Evolutionary conservation across 30 jellyfish, hydroid and myxozoan species (phyloP).

Genomic region (Aurelia aurita complex sp. Pacific): DNA sequence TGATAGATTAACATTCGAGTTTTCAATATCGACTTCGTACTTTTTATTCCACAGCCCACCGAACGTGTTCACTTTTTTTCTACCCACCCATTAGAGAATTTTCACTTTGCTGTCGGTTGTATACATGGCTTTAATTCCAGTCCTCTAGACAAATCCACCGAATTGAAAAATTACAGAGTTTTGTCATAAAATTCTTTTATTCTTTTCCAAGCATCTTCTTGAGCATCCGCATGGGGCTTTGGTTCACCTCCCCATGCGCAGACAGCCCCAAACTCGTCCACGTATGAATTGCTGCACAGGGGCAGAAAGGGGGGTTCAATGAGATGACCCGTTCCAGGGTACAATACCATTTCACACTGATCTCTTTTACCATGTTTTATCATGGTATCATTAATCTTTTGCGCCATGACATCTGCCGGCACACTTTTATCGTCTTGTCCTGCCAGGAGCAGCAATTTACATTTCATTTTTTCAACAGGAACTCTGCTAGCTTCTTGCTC

Average conservation of each 20-base stretch:
- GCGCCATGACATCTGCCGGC: constrained; percentile 6
- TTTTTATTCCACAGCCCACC: too few species aligned
- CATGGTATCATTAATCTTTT: not conserved
- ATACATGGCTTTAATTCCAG: too few species aligned
- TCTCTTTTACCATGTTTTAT: constrained; percentile 2
- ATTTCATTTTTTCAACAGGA: constrained; percentile 8
- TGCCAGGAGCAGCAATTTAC: constrained; percentile 22
- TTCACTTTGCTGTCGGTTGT: too few species aligned
- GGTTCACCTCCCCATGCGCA: constrained; percentile 53
- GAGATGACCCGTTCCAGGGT: constrained; percentile 76
- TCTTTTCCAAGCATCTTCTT: constrained; percentile 54
- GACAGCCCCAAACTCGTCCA: not conserved
- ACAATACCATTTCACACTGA: not conserved
- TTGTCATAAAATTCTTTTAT: constrained; percentile 1
- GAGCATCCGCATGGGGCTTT: constrained; percentile 47
- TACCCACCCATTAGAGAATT: too few species aligned
- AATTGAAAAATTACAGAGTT: not conserved
- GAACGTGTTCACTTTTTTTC: too few species aligned
- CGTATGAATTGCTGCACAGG: constrained; percentile 12
- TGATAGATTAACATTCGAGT: too few species aligned
- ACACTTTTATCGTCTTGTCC: constrained; percentile 22
- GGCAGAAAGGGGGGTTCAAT: constrained; percentile 71
- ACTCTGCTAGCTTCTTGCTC: not conserved
- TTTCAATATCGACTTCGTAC: too few species aligned
- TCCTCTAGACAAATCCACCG: too few species aligned